phyloP scores from a whole-genome alignment of 2,797 vertebrate species.

The Lagorchestes hirsutus region DNA sequence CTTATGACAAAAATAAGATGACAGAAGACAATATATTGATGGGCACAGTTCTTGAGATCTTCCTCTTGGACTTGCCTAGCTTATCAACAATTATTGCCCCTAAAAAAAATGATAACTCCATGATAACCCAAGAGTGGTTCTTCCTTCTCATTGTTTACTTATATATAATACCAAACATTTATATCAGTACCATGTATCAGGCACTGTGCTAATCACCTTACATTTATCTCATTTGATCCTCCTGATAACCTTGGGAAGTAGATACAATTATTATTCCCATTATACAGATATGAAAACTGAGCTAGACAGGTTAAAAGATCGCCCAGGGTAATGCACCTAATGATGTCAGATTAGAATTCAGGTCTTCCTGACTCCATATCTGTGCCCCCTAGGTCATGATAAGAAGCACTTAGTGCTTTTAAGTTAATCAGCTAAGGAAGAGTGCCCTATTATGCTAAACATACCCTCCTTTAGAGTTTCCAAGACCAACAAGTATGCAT shows the following conservation, averaged over 20 bases:
- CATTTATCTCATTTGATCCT: not conserved
- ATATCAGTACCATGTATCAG: too few species aligned
- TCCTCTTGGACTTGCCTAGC: too few species aligned
- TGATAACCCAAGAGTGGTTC: not conserved
- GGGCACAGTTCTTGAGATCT: too few species aligned
- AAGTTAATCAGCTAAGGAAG: not conserved
- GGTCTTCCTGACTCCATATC: not conserved
- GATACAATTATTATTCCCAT: not conserved
- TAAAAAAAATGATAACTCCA: not conserved
- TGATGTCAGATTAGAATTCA: not conserved
- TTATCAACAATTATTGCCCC: too few species aligned
- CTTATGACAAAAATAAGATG: not conserved
- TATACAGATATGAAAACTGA: not conserved
- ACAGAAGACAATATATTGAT: not conserved
- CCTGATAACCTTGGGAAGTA: not conserved
- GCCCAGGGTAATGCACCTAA: not conserved
- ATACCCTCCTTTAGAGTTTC: not conserved
- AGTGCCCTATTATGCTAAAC: not conserved
- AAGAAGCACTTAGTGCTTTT: not conserved
- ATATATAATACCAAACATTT: not conserved
- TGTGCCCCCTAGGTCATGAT: not conserved
- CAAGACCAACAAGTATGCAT: not conserved
- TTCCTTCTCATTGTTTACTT: not conserved
- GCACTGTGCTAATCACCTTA: not conserved
- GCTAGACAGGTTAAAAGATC: not conserved